Evolutionary conservation across 2,797 vertebrate species (phyloP), one percentile per base, ranked within the genome.

Genomic region (Distichodus sexfasciatus): DNA sequence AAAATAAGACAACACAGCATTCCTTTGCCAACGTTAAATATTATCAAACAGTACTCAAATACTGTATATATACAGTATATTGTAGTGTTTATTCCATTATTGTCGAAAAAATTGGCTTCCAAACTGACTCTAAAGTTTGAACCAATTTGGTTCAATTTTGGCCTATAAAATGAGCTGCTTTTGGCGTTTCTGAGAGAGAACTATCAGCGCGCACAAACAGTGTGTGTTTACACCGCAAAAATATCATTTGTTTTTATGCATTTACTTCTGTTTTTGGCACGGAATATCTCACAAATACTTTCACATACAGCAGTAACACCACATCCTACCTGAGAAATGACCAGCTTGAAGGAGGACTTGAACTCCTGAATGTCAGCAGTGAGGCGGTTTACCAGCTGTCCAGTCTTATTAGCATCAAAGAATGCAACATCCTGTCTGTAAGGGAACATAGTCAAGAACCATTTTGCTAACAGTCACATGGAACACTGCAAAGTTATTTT

Each of bases 341-440:
- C 90, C 12, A 98, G 81, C 76, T 98, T 99, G 87, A 99, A 99
- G 47, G 96, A 96, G 0, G 97, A 98, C 71, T 99, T 99, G 80
- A 99, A 98, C 79, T 98, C 97, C 80, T 98, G 97, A 83, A 98
- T 93, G 47, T 99, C 96, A 0, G 94, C 79, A 0, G 97, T 98
- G 84, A 99, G 83, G 17, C 96, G 92, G 17, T 93, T 92, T 75
- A 99, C 94, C 78, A 98, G 87, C 77, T 95, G 95, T 12, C 97
- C 97, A 0, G 96, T 98, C 85, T 93, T 95, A 50, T 90, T 94
- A 60, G 92, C 88, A 0, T 99, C 97, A 23, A 94, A 99, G 87
- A 99, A 99, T 8, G 94, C 94, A 24, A 98, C 88, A 11, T 99
- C 97, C 86, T 98, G 94, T 69, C 97, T 98, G 76, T 51, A 66